Evolutionary conservation across 2,888 invertebrate species (phyloP), one percentile per base, ranked within the genome.

Genomic region (Hermaeophaga mercurialis): DNA sequence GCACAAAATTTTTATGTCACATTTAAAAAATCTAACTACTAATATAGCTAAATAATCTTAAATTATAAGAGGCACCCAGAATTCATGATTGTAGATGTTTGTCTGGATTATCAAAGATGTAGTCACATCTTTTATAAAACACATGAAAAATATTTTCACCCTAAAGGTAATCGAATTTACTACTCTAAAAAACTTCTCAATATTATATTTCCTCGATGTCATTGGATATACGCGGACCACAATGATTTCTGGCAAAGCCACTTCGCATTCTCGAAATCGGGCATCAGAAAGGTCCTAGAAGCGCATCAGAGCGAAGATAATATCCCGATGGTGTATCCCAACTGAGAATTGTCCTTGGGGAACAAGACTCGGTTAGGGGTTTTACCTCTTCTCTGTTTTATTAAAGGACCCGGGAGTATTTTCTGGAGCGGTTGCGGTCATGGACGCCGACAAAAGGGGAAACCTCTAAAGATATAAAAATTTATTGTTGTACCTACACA

Each of bases 331-430:
- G 50, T 38, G 45, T 50, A 54, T 58, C 62, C 56, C 53, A 46
- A 56, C 59, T 47, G 22, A 59, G 54, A 64, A 62, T 64, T 57
- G 62, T 59, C 62, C 61, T 54, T 8, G 22, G 62, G 62, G 62
- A 62, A 41, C 56, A 38, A 31, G 46, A 38, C 17, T 39, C 49
- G 44, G 55, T 49, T 55, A 49, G 36, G 48, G 41, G 44, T 49
- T 44, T 55, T 56, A 56, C 50, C 56, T 56, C n/a, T 50, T 50
- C 56, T 26, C 45, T 41, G 45, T 46, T 56, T 56, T 56, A 56
- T 56, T 56, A 56, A 56, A 38, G 45, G 22, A 26, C 17, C 45
- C 22, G 22, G 36, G 17, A 3, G 28, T 44, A 44, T 44, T 44
- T 44, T 44, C 44, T 17, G 8, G 44, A 36, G 9, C 36, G 15